Evolutionary conservation across 2,113 vertebrate genomes (phyloP).

Genomic region (Prochilodus magdalenae): DNA sequence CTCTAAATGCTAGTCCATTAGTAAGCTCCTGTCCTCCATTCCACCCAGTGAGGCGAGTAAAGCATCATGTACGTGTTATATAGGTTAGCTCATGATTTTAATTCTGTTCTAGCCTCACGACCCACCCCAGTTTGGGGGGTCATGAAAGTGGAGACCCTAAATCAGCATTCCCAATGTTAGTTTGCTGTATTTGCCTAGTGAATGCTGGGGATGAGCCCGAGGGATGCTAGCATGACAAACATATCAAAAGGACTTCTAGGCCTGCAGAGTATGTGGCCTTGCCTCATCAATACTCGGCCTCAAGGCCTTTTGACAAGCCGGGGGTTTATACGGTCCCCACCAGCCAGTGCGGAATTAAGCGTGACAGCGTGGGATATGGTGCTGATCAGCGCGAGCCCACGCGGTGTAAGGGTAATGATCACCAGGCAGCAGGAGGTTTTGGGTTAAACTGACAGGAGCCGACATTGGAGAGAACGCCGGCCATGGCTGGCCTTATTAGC

Average conservation of each 20-base stretch:
- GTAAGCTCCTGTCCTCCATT: too few relatives aligned
- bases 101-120: too few relatives aligned
- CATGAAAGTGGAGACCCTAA: too few relatives aligned
- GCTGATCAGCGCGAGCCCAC: conserved; percentile 28
- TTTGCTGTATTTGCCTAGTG: too few relatives aligned
- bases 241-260: not conserved
- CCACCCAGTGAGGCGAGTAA: too few relatives aligned
- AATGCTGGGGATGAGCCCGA: too few relatives aligned
- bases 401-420: conserved; percentile 16
- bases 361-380: conserved; percentile 43
- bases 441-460: not conserved
- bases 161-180: too few relatives aligned
- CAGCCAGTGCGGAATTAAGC: conserved; percentile 30
- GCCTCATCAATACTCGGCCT: not conserved
- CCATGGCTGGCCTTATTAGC: not conserved
- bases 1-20: too few relatives aligned
- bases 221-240: too few relatives aligned
- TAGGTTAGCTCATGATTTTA: too few relatives aligned
- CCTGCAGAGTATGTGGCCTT: not conserved
- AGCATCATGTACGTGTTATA: too few relatives aligned
- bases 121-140: too few relatives aligned
- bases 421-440: conserved; percentile 19
- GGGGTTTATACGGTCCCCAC: not conserved
- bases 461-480: conserved; percentile 12
- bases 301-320: conserved; percentile 6